Evolutionary conservation across 2,888 invertebrate genomes (phyloP), one percentile per base, ranked within the genome.

Genomic region (Phortica magna): DNA sequence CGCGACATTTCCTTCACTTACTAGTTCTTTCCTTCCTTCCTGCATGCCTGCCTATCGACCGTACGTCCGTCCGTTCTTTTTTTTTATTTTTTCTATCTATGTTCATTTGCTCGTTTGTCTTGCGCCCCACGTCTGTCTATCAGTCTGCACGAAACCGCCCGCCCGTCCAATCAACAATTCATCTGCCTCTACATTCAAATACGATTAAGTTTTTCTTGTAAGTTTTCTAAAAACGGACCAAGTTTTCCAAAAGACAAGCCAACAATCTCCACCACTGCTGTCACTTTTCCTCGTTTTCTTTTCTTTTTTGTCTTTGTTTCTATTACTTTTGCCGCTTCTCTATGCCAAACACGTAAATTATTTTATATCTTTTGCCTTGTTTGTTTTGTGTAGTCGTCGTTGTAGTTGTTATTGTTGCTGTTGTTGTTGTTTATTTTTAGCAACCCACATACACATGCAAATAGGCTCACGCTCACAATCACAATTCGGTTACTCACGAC

Each of bases 341-440:
- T 71, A 55, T 71, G 70, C 53, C 55, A 53, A 71, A 71, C 55
- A 71, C 39, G 53, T 53, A 71, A 71, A 39, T 67, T 67, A 42
- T 67, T 67, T 67, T 67, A 67, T 67, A 67, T 67, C 14, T 71
- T 71, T 71, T 17, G 70, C 53, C 55, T 71, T 71, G 70, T 55
- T 55, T 65, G 31, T 10, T 61, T 61, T 19, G 19, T 22, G 53
- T n/a, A 14, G 53, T 53, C 53, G 53, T n/a, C 2, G 53, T 5
- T 7, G 53, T 53, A 5, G 53, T 53, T 5, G 53, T 10, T 53
- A 5, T 53, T 53, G 5, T n/a, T 61, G 19, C 7, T 68, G 68
- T 68, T 17, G 19, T 53, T 71, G 70, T 71, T 53, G 70, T 71
- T 71, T 71, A 71, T 71, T 71, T 71, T 71, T 71, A 71, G 70